phyloP scores from a whole-genome alignment of 2,888 invertebrate species.

The Pristionchus mayeri region DNA sequence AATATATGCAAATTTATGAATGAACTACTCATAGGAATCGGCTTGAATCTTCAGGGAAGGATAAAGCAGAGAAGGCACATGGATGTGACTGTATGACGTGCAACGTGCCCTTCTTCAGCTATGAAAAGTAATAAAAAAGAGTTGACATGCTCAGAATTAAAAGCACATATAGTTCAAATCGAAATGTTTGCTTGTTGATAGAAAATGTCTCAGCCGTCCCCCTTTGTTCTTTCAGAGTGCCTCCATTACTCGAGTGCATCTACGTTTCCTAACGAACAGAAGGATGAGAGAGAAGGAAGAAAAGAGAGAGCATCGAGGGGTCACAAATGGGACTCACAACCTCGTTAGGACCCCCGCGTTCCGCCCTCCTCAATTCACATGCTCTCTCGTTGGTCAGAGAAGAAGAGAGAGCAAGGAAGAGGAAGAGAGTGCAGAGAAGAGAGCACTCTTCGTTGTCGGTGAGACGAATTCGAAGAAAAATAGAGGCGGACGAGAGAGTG shows the following conservation, averaged over 20 bases:
- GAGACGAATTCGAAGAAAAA: neutral
- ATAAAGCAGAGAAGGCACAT: too few species aligned
- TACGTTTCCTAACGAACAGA: conserved; percentile 8
- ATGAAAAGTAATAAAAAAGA: too few species aligned
- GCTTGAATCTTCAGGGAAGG: too few species aligned
- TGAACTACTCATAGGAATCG: too few species aligned
- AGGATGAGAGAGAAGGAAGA: neutral
- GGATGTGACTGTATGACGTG: too few species aligned
- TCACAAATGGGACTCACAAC: neutral
- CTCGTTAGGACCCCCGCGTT: conserved; percentile 23
- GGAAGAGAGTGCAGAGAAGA: neutral
- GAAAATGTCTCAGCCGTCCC: neutral
- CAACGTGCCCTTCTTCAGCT: too few species aligned
- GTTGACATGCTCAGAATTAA: too few species aligned
- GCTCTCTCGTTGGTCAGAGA: neutral
- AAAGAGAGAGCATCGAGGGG: neutral
- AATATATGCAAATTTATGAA: too few species aligned
- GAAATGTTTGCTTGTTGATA: too few species aligned
- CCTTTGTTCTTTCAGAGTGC: neutral
- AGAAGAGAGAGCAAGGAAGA: neutral
- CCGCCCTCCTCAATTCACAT: neutral
- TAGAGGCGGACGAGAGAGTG: neutral
- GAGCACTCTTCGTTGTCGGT: neutral
- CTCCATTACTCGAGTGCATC: neutral
- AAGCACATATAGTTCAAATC: too few species aligned